Base-by-base conservation (phyloP, 1,140 invertebrate genomes). In the Zaprionus ornatus region DNA sequence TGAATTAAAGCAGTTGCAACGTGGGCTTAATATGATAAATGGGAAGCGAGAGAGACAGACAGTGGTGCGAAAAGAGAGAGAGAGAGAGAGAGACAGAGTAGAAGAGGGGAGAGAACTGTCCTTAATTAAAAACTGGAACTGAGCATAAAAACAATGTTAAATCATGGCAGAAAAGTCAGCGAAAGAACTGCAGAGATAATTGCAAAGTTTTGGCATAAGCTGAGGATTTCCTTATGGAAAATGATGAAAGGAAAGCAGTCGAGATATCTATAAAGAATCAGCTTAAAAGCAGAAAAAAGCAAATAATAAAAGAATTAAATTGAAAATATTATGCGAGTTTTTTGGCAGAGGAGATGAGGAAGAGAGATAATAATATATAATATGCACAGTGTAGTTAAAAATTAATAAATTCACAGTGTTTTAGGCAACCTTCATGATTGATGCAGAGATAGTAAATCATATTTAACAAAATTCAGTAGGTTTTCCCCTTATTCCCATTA, bases 1-100 rank as follows among this genome's bases (percentile, higher is more conserved):
- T 50, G 45, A 50, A 50, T 50, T 50, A 50, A 50, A 50, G 19
- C 45, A 50, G 45, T 12, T 50, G 45, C 45, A 50, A 3, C 21
- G 45, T 50, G 45, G 45, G 45, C 19, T 50, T 50, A 50, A 50
- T 50, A 23, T 50, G 45, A 50, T 50, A 50, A 50, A 50, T 50
- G 45, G 45, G 0, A 50, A 19, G 42, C n/a, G n/a, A n/a, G 13
- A 9, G 35, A 45, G 40, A 10, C 37, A n/a, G 40, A 45, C 12
- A 15, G 35, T 10, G 32, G 12, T 42, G 9, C 5, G 5, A 15
- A 48, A 10, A 21, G 19, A 17, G 6, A 17, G 12, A 48, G 17
- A 48, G 9, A 1, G 4, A 13, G 17, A 50, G 45, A 13, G 4
- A 50, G 19, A 45, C 15, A 45, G n/a, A n/a, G n/a, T n/a, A n/a